Evolutionary conservation across 2,888 invertebrate genomes (phyloP), one percentile per base, ranked within the genome.

Genomic region (Anthoptus insignis): DNA sequence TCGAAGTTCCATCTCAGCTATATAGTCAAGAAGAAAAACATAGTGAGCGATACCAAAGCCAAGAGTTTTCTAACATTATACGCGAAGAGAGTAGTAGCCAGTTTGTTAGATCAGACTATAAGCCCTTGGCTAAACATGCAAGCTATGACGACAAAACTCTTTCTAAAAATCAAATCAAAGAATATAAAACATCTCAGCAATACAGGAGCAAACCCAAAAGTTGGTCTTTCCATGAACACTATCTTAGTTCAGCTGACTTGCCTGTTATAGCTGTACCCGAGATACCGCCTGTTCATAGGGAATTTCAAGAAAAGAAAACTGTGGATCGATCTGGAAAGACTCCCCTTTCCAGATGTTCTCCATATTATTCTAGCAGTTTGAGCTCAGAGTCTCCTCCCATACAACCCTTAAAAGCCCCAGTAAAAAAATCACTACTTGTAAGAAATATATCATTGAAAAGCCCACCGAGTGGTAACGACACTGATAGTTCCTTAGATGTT

Each of bases 331-430:
- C 94, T 63, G 94, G 88, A 42, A 94, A 94, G 77, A 93, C 93
- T 14, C 93, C 94, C 71, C 83, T 96, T 29, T 94, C 95, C 0
- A 95, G 96, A 79, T 96, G 96, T 78, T 96, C 96, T 1, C 96
- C 96, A 0, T 96, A 96, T 80, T 96, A 96, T 82, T 96, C 96
- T 27, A 96, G 96, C 77, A 96, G 96, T 76, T 86, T 96, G 42
- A 96, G 96, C 79, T 96, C 96, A 0, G 96, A 96, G 75, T 96
- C 96, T 24, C 96, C 96, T 2, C 96, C 96, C 1, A 95, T 96
- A 81, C 94, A 95, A 65, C 94, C 96, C 32, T 93, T 95, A 53
- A 95, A 96, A 76, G 95, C 95, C 6, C 94, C 95, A 0, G 95
- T 94, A 16, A 96, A 96, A 82, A 94, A 94, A 58, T 95, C 96